phyloP scores from a whole-genome alignment of 2,888 invertebrate genomes.

The Eristalis pertinax region DNA sequence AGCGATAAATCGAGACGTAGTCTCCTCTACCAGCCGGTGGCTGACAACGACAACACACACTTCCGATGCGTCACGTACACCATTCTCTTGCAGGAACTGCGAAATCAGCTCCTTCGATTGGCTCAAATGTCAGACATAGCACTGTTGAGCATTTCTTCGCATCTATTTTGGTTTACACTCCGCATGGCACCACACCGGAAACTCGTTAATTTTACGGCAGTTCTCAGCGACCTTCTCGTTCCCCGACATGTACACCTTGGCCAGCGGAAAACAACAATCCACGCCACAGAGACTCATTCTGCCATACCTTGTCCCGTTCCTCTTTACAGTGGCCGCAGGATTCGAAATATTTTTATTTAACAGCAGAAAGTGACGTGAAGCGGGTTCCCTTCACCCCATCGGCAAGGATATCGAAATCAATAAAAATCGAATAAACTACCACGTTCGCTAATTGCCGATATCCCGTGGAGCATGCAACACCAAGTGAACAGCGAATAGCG shows the following conservation, averaged over 20 bases:
- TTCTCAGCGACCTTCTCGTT: not conserved
- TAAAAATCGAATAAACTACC: not conserved
- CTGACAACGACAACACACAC: not conserved
- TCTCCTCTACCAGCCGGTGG: not conserved
- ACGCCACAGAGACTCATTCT: too few relatives aligned
- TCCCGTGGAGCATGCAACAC: not conserved
- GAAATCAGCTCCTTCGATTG: not conserved
- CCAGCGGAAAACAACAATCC: not conserved
- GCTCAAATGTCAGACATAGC: not conserved
- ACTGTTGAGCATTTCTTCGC: not conserved
- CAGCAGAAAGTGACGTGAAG: not conserved
- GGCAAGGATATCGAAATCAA: not conserved
- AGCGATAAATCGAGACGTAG: not conserved
- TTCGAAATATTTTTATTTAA: not conserved
- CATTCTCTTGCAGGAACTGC: not conserved
- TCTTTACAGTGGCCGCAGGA: not conserved
- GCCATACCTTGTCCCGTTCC: not conserved
- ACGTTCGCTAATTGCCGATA: not conserved
- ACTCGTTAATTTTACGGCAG: not conserved
- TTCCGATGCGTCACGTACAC: not conserved
- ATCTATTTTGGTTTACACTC: not conserved
- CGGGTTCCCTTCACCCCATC: not conserved
- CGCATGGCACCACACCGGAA: not conserved
- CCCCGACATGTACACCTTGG: not conserved
- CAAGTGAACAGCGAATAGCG: constrained; percentile 14